Conservation (phyloP, 2,113 vertebrate species). For the Muntiacus reevesi region DNA sequence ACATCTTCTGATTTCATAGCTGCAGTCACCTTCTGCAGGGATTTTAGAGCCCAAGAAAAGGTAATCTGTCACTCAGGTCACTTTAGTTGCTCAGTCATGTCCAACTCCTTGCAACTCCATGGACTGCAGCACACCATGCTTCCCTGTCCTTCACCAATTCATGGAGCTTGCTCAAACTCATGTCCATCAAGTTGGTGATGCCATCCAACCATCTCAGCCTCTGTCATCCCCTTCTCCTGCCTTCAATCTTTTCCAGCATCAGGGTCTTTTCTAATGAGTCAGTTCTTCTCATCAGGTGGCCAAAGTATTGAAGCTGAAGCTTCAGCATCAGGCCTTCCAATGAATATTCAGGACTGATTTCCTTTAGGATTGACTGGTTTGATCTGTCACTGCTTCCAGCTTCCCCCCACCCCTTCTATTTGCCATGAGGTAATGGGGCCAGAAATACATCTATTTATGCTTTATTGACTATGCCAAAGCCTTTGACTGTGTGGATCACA, state of each 20-base stretch:
- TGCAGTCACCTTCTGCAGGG: neutral
- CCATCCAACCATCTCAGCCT: neutral
- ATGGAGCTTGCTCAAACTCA: neutral
- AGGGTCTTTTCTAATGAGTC: neutral
- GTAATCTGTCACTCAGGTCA: neutral
- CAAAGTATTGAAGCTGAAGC: neutral
- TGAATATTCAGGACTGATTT: neutral
- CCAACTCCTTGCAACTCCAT: neutral
- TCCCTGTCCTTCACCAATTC: neutral
- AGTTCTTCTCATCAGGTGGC: neutral
- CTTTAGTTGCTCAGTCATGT: neutral
- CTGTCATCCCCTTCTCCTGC: neutral
- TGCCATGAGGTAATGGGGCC: neutral
- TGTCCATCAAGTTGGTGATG: neutral
- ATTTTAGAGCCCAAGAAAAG: neutral
- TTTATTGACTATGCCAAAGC: neutral
- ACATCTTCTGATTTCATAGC: neutral
- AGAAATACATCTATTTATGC: neutral
- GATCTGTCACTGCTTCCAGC: neutral
- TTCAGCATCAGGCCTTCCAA: neutral
- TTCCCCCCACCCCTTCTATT: neutral
- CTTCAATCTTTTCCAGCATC: neutral
- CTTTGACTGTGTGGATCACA: neutral
- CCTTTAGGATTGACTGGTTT: neutral
- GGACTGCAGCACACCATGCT: neutral